Percentiles rank a stretch among this genome's conserved stretches.
These are phyloP conservation scores for Laticauda colubrina DNA, from an alignment of 2,113 vertebrate species.

Conservation along the genomic window DNA sequence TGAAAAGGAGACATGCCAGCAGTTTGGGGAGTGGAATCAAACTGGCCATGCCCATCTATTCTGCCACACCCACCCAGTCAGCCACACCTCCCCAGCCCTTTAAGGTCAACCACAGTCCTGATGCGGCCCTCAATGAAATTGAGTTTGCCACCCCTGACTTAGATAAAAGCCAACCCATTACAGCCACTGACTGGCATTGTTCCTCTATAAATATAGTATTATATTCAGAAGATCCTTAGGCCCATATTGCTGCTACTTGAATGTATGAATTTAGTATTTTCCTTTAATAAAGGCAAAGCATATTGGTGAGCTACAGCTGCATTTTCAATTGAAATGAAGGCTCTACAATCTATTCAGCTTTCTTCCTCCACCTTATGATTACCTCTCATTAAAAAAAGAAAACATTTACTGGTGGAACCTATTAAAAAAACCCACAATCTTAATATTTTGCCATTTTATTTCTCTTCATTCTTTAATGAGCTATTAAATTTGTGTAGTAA, in stretches of 20 bases:
- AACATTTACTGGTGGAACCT: slow-evolving; percentile 1
- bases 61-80: too few relatives aligned
- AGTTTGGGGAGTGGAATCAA: too few relatives aligned
- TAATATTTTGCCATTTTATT: background rate
- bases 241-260: background rate
- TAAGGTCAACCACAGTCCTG: too few relatives aligned
- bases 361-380: background rate
- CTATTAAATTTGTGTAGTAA: background rate
- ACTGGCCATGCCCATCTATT: too few relatives aligned
- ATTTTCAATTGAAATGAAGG: background rate
- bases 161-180: background rate
- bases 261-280: background rate
- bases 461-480: slow-evolving; percentile 20
- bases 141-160: too few relatives aligned
- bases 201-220: background rate
- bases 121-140: too few relatives aligned
- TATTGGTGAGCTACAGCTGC: background rate
- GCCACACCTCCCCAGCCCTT: too few relatives aligned
- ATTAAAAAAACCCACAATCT: background rate
- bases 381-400: background rate
- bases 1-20: too few relatives aligned
- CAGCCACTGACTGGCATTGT: background rate
- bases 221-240: background rate
- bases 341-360: background rate
- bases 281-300: background rate